Base-by-base conservation (phyloP, 1,140 invertebrate species). In the Rhynchophorus ferrugineus region DNA sequence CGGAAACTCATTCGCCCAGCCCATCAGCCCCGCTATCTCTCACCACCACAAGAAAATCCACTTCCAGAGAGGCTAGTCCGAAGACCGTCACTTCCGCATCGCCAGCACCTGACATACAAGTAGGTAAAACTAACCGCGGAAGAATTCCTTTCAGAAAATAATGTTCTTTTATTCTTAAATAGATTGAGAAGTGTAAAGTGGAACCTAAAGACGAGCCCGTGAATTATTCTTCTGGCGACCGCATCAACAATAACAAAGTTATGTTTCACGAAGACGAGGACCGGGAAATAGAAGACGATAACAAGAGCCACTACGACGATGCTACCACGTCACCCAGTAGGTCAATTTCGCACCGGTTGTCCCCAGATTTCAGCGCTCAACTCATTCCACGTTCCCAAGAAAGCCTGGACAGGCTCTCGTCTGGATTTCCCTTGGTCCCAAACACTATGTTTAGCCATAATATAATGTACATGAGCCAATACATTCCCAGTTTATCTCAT, bases 401-500 rank as follows among this genome's bases (percentile, higher is more conserved):
- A 43, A 60, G 63, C 29, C 56, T 73, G 18, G 76, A 74, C 53
- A 75, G 78, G 13, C 62, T 81, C 43, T 72, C 21, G 16, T 73
- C 78, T 3, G 78, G 78, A 18, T 89, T 89, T 64, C 85, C 87
- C 2, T 73, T 91, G 66, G 83, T 89, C 1, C 85, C 85, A 29
- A 88, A 87, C 65, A 83, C 84, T 1, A 87, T 90, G 82, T 89
- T 91, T 68, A 73, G 72, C 44, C 88, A 89, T 63, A 84, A 84
- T 50, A 89, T 91, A 59, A 89, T 91, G 85, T 91, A 91, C 66
- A 91, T 92, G 88, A 88, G 85, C 59, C 87, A 89, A 63, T 91
- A 90, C 66, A 84, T 87, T 63, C 83, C 79, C 37, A 76, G 76
- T 7, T 62, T 82, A 67, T 67, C 75, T 61, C 57, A 75, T 67